phyloP scores from a whole-genome alignment of 1,140 invertebrate species.

The Stegodyphus mimosarum region DNA sequence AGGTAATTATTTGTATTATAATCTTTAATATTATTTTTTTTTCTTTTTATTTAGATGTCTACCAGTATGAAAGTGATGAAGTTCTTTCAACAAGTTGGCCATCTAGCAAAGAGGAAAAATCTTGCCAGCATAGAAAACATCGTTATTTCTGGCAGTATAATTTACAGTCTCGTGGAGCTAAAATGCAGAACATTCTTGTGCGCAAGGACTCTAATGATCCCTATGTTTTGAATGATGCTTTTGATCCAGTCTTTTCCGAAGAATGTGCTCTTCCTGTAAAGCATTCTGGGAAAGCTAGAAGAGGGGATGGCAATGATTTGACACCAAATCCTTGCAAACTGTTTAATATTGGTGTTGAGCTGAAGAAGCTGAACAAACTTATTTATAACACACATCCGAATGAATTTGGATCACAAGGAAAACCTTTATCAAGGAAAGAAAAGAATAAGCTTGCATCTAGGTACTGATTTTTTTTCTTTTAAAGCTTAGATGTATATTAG shows the following conservation, averaged over 20 bases:
- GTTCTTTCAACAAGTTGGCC: slow-evolving; percentile 24
- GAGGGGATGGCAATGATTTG: slow-evolving; percentile 97
- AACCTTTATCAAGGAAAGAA: slow-evolving; percentile 93
- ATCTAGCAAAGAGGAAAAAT: slow-evolving; percentile 61
- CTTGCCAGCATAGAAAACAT: slow-evolving; percentile 73
- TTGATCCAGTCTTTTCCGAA: slow-evolving; percentile 94
- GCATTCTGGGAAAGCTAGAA: slow-evolving; percentile 83
- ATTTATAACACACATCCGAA: slow-evolving; percentile 96
- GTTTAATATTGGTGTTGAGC: slow-evolving; percentile 88
- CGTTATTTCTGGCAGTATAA: slow-evolving; percentile 99
- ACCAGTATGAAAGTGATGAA: slow-evolving; percentile 52
- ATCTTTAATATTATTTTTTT: not conserved
- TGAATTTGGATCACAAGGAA: slow-evolving; percentile 86
- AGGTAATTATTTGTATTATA: not conserved
- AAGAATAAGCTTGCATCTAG: slow-evolving; percentile 96
- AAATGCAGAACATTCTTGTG: slow-evolving; percentile 78
- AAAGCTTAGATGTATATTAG: not conserved
- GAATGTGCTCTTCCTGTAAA: slow-evolving; percentile 79
- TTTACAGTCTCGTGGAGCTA: slow-evolving; percentile 97
- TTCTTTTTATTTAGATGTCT: slow-evolving; percentile 28
- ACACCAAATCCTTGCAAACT: slow-evolving; percentile 96
- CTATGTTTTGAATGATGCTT: slow-evolving; percentile 87
- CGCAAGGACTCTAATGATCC: slow-evolving; percentile 80
- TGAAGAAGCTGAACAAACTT: slow-evolving; percentile 88
- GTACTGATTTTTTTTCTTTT: slow-evolving; percentile 7